Conservation (phyloP, 2,797 vertebrate genomes). For the Sphaeramia orbicularis region DNA sequence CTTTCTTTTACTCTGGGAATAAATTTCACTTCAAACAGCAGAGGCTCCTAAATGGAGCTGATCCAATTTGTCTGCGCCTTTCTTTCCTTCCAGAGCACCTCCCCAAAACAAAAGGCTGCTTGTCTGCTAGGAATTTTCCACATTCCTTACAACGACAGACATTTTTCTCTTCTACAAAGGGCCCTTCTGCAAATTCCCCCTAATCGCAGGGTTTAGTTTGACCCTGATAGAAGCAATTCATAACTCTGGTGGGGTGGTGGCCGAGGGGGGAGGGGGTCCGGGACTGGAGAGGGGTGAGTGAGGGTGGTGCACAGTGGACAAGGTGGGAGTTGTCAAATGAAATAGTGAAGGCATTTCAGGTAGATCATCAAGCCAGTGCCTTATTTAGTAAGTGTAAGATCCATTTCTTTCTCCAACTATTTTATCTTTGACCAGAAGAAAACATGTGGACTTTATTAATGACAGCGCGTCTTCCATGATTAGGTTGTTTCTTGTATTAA, state of each 20-base stretch:
- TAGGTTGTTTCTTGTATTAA: slow-evolving; percentile 3
- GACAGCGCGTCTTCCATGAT: not conserved
- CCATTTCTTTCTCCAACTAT: slow-evolving; percentile 1
- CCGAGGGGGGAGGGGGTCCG: not conserved
- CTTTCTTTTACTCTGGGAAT: slow-evolving; percentile 75
- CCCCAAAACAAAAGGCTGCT: slow-evolving; percentile 90
- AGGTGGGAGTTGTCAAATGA: slow-evolving; percentile 76
- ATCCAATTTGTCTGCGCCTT: slow-evolving; percentile 92
- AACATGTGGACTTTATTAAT: not conserved
- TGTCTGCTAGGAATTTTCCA: slow-evolving; percentile 97
- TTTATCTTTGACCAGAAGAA: not conserved
- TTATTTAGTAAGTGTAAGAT: not conserved
- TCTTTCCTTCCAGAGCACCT: slow-evolving; percentile 93
- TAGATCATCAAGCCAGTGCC: not conserved
- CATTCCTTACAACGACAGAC: slow-evolving; percentile 95
- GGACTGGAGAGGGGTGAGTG: not conserved
- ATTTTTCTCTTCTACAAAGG: slow-evolving; percentile 96
- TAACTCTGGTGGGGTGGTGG: slow-evolving; percentile 71
- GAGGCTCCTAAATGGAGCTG: slow-evolving; percentile 81
- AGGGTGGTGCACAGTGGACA: slow-evolving; percentile 10
- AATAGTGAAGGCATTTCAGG: slow-evolving; percentile 51
- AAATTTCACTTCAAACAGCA: slow-evolving; percentile 91
- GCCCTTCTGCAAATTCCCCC: slow-evolving; percentile 94
- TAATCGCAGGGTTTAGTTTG: slow-evolving; percentile 93
- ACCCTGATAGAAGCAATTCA: slow-evolving; percentile 96